phyloP scores from a whole-genome alignment of 2,797 vertebrate species.

The Typhlichthys eigenmanni region DNA sequence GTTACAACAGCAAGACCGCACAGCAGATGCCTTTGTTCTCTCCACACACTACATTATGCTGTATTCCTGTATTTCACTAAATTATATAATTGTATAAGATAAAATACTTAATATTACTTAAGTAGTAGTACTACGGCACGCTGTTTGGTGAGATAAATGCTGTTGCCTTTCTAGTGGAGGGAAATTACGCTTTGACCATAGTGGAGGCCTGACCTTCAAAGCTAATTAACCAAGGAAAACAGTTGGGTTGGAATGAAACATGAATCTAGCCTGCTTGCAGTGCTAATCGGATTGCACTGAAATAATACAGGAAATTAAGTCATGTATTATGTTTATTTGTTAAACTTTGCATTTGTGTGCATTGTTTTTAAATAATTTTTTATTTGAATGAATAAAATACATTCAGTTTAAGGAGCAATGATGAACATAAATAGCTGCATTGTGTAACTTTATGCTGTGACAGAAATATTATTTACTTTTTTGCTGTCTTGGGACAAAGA shows the following conservation, averaged over 20 bases:
- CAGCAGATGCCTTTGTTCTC: slow-evolving; percentile 53
- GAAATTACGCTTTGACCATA: slow-evolving; percentile 57
- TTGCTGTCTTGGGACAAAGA: background rate
- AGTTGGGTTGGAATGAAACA: slow-evolving; percentile 58
- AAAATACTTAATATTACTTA: slow-evolving; percentile 47
- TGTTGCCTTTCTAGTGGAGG: slow-evolving; percentile 36
- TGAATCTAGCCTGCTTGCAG: slow-evolving; percentile 35
- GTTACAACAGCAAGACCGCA: slow-evolving; percentile 36
- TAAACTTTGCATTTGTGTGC: slow-evolving; percentile 30
- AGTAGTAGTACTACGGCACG: slow-evolving; percentile 52
- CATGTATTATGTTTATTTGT: slow-evolving; percentile 34
- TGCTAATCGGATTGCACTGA: slow-evolving; percentile 33
- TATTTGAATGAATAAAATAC: too few relatives aligned
- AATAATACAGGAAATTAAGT: slow-evolving; percentile 37
- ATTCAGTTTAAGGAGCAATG: background rate
- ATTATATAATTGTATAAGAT: slow-evolving; percentile 45
- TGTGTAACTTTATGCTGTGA: background rate
- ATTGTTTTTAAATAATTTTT: background rate
- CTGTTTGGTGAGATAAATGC: slow-evolving; percentile 64
- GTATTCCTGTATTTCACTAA: slow-evolving; percentile 34
- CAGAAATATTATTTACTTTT: background rate
- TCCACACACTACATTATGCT: slow-evolving; percentile 30
- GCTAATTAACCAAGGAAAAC: slow-evolving; percentile 70
- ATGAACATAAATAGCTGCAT: background rate
- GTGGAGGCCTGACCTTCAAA: slow-evolving; percentile 72